Evolutionary conservation across 2,113 vertebrate genomes (phyloP), one percentile per base, ranked within the genome.

Genomic region (Xenopus borealis): DNA sequence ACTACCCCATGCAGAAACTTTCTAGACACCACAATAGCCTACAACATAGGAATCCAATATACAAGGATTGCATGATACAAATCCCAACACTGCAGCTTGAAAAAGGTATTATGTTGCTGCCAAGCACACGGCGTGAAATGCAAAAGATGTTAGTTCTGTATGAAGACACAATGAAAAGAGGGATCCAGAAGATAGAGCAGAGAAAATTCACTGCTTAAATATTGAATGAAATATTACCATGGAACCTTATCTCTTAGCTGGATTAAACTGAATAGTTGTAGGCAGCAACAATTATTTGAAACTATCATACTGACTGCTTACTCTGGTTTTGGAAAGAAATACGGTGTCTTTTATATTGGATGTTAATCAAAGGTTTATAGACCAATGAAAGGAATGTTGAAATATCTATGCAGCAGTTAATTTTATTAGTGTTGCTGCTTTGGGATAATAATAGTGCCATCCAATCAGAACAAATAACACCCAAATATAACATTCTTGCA

Each of bases 131-230:
- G 65, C 65, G 44, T 66, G 72, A 75, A 75, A 75, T 68, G 72
- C 65, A 65, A 75, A 68, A 68, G 72, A 75, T 75, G 65, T 59
- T 75, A 61, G 72, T 75, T 75, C 53, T 75, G 64, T 75, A 75
- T 75, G 20, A 75, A 68, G 57, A 75, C 65, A 75, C 72, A 75
- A 68, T 75, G 55, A 75, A 62, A 67, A 50, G 53, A 75, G 65
- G 55, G 65, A 68, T 52, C 68, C 63, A 75, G 72, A 62, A 75
- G 55, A 57, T 46, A 62, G 64, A 75, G 46, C 63, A 74, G 66
- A 74, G 17, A 65, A 72, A 65, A 72, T 30, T n/a, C 65, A 52
- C 65, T 68, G 72, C 64, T 62, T 65, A 58, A 68, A 68, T 68
- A 66, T 30, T 12, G 72, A 62, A 40, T 57, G 27, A 58, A 68